Percentiles rank a stretch among this genome's conserved stretches.
Evolutionary conservation across 53 echinoderm and acorn worm species (phyloP).

Genomic region (Luidia sarsii): DNA sequence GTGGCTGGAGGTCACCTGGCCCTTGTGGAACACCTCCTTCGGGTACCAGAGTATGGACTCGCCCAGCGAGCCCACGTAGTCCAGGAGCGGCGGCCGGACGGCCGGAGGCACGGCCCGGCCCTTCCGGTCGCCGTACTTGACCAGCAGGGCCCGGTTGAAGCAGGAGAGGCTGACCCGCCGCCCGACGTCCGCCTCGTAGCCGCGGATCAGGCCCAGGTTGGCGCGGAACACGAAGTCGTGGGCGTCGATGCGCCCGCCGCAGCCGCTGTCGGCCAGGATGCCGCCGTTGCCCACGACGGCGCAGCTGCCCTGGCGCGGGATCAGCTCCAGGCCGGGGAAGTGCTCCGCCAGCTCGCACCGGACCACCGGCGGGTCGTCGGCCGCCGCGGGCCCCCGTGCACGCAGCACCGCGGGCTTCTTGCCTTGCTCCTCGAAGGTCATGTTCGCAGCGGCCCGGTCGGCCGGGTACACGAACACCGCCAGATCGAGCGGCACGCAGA

Average conservation of each 20-base stretch:
- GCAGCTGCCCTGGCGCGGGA: slow-evolving; percentile 53
- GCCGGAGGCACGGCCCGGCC: slow-evolving; percentile 9
- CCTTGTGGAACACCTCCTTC: not conserved
- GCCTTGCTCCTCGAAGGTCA: slow-evolving; percentile 57
- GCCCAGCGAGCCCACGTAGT: slow-evolving; percentile 51
- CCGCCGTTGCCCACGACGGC: slow-evolving; percentile 71
- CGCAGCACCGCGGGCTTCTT: slow-evolving; percentile 48
- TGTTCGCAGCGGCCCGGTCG: slow-evolving; percentile 26
- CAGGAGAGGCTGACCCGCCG: slow-evolving; percentile 54
- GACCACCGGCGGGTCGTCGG: not conserved
- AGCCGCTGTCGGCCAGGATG: slow-evolving; percentile 51
- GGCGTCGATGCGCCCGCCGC: slow-evolving; percentile 56
- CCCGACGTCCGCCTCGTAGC: slow-evolving; percentile 64
- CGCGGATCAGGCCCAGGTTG: slow-evolving; percentile 61
- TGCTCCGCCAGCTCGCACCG: slow-evolving; percentile 50
- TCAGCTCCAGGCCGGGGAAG: slow-evolving; percentile 48
- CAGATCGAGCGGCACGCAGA: slow-evolving; percentile 24
- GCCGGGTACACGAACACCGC: slow-evolving; percentile 69
- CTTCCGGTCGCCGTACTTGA: slow-evolving; percentile 32
- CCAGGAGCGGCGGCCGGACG: slow-evolving; percentile 1
- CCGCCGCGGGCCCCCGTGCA: not conserved
- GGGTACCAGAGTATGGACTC: slow-evolving; percentile 81
- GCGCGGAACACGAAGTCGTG: slow-evolving; percentile 69
- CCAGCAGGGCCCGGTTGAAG: slow-evolving; percentile 67
- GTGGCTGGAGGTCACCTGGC: too few relatives aligned